Evolutionary conservation across 2,888 invertebrate species (phyloP).

Genomic region (Abscondita cerata): DNA sequence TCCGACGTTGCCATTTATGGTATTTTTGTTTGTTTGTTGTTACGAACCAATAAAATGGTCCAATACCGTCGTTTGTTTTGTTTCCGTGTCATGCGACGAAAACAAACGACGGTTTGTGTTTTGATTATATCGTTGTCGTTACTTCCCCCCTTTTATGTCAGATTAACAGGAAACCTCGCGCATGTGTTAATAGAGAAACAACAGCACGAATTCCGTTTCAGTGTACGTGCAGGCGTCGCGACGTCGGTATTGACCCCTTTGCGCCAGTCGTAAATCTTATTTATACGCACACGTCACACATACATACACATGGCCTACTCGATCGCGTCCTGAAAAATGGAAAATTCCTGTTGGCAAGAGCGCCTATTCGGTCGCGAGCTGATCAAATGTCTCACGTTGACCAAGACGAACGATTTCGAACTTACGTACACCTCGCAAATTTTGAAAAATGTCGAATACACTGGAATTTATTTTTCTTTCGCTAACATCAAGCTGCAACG

Average conservation of each 20-base stretch:
- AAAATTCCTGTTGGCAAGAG: conserved; percentile 61
- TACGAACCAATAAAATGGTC: too few species aligned
- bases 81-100: neutral
- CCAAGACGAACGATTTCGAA: conserved; percentile 60
- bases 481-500: conserved; percentile 72
- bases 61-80: neutral
- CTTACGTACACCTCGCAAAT: conserved; percentile 60
- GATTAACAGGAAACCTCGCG: conserved; percentile 11
- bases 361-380: conserved; percentile 66
- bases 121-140: too few species aligned
- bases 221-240: conserved; percentile 48
- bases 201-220: conserved; percentile 36
- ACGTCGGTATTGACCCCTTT: conserved; percentile 40
- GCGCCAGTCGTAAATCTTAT: conserved; percentile 6
- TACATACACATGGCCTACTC: neutral
- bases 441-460: conserved; percentile 62
- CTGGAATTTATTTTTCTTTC: conserved; percentile 75
- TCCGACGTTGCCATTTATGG: too few species aligned
- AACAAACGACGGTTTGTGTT: neutral
- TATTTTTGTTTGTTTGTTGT: neutral
- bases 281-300: conserved; percentile 9
- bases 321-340: neutral
- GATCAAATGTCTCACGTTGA: conserved; percentile 62
- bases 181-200: conserved; percentile 20
- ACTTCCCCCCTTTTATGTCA: neutral